Evolutionary conservation across 2,113 vertebrate species (phyloP).

Genomic region (Oceanites oceanicus): DNA sequence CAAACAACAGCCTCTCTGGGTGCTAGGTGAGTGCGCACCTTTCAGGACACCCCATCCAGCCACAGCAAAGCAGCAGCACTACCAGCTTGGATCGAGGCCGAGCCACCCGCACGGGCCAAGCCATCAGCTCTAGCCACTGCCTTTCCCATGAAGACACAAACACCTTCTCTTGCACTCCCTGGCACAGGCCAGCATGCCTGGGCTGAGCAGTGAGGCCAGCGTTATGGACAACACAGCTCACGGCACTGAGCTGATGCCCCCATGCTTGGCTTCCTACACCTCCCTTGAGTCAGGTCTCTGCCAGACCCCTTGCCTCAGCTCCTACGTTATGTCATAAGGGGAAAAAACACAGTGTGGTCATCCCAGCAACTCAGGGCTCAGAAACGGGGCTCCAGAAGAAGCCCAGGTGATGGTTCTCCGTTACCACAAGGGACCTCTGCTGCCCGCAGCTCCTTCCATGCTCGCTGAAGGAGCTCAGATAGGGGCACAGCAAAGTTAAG

Average conservation of each 20-base stretch:
- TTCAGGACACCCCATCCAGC: not conserved
- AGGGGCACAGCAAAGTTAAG: accelerated
- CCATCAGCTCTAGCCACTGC: not conserved
- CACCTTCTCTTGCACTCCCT: not conserved
- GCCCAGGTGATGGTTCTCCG: not conserved
- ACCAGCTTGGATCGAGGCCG: accelerated
- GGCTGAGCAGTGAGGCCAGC: not conserved
- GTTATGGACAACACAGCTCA: not conserved
- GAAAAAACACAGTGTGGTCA: not conserved
- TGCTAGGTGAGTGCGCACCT: not conserved
- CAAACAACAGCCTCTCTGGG: not conserved
- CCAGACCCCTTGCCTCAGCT: not conserved
- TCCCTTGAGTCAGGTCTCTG: not conserved
- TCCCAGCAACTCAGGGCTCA: not conserved
- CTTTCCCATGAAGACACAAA: not conserved
- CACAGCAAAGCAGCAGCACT: not conserved
- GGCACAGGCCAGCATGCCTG: not conserved
- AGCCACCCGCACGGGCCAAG: not conserved
- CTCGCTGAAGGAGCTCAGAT: not conserved
- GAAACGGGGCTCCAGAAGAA: not conserved
- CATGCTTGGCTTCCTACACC: not conserved
- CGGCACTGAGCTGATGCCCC: accelerated
- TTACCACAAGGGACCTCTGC: not conserved
- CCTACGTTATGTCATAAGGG: not conserved
- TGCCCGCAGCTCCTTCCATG: not conserved